Percentiles rank a stretch among this genome's conserved stretches.
Evolutionary conservation across 2,113 vertebrate genomes (phyloP).

Genomic region (Picathartes gymnocephalus): DNA sequence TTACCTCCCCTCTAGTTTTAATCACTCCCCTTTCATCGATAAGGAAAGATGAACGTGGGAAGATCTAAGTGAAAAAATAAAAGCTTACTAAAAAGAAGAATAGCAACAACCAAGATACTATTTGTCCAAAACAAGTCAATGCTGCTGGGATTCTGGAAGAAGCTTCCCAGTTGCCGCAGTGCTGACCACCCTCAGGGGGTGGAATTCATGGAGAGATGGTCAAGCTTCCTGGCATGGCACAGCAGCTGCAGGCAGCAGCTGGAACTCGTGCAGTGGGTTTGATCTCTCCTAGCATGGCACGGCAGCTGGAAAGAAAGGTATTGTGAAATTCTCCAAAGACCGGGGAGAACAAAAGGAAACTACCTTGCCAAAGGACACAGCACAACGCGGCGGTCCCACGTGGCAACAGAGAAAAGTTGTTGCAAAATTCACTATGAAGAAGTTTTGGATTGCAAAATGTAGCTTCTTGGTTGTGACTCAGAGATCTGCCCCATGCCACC

Average conservation of each 20-base stretch:
- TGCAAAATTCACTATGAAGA: background rate
- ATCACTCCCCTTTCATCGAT: background rate
- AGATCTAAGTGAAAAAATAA: background rate
- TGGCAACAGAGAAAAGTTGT: accelerated
- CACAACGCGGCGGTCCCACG: accelerated
- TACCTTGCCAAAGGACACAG: accelerated
- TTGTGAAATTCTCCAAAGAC: background rate
- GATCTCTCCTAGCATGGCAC: background rate
- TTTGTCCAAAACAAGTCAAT: background rate
- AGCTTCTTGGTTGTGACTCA: too few species aligned
- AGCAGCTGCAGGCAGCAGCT: accelerated
- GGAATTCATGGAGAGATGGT: background rate
- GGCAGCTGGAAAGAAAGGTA: background rate
- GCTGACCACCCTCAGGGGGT: background rate
- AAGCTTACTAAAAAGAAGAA: background rate
- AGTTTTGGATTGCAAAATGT: background rate
- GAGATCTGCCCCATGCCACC: background rate
- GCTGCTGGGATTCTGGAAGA: background rate
- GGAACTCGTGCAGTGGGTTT: accelerated
- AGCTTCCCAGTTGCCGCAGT: background rate
- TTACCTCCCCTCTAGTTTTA: background rate
- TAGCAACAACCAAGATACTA: background rate
- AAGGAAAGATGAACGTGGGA: background rate
- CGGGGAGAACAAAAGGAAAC: background rate
- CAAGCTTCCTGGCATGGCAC: accelerated